A percentile compares a stretch with the other conserved stretches of the same genome.
These are phyloP conservation scores for Helicolenus hilgendorfi DNA, from an alignment of 2,797 vertebrate genomes.

Conservation along the genomic window DNA sequence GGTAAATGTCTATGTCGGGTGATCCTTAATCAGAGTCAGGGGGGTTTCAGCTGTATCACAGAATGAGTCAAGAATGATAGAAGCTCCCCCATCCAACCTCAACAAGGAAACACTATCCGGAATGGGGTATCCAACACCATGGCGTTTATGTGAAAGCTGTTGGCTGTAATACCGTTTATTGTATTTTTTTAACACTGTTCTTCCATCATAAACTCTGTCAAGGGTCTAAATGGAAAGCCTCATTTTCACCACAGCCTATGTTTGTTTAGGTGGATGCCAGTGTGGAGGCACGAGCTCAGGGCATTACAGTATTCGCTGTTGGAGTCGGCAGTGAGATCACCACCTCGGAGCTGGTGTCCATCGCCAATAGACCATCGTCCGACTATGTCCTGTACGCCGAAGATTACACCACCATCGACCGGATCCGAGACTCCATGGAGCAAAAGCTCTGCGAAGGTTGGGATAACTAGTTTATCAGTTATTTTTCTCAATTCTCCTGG, in stretches of 20 bases:
- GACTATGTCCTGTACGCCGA: conserved; percentile 90
- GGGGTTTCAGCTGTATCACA: not conserved
- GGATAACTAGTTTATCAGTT: not conserved
- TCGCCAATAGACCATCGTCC: conserved; percentile 88
- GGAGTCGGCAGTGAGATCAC: conserved; percentile 92
- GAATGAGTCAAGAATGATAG: not conserved
- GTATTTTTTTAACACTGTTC: not conserved
- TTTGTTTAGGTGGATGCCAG: conserved; percentile 83
- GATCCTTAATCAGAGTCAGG: not conserved
- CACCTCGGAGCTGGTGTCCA: conserved; percentile 89
- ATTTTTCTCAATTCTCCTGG: not conserved
- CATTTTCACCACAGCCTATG: not conserved
- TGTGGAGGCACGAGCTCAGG: conserved; percentile 84
- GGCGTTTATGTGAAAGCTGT: not conserved
- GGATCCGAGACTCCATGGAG: conserved; percentile 90
- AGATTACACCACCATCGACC: conserved; percentile 90
- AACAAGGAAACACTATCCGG: not conserved
- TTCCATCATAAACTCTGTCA: not conserved
- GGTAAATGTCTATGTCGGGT: conserved; percentile 45
- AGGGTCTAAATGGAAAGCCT: not conserved
- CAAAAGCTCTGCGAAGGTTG: conserved; percentile 92
- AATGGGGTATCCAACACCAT: not conserved
- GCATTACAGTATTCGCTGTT: conserved; percentile 89
- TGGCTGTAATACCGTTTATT: not conserved
- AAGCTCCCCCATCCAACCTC: not conserved